Percentiles rank a stretch among this genome's conserved stretches.
These are phyloP conservation scores for Zophobas morio DNA, from an alignment of 1,140 invertebrate genomes.

Conservation along the genomic window DNA sequence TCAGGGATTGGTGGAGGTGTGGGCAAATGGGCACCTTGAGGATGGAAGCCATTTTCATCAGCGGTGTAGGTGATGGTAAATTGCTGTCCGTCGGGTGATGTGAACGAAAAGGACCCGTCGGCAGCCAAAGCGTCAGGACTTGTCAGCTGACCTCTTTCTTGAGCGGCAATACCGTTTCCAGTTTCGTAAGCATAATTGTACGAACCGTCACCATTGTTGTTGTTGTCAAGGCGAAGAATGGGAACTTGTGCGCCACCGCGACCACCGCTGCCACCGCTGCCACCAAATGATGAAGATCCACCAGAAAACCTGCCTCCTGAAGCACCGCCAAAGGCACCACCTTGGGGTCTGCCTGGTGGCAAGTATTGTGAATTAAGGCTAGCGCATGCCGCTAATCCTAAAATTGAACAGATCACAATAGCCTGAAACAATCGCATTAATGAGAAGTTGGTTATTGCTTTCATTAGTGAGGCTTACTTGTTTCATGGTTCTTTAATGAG, in stretches of 20 bases:
- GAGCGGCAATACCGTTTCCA: conserved; percentile 72
- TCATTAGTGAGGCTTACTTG: conserved; percentile 44
- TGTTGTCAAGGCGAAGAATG: conserved; percentile 60
- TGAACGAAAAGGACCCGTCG: conserved; percentile 61
- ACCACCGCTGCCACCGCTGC: conserved; percentile 18
- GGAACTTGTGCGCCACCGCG: conserved; percentile 64
- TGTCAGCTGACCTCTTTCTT: conserved; percentile 71
- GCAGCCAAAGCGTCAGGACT: conserved; percentile 56
- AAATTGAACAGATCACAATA: conserved; percentile 34
- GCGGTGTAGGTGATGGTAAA: conserved; percentile 68
- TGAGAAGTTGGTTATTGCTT: background rate
- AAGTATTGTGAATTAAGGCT: conserved; percentile 75
- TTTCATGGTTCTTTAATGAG: conserved; percentile 48
- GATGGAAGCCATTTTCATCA: conserved; percentile 77
- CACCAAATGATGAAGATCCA: background rate
- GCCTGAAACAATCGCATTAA: conserved; percentile 22
- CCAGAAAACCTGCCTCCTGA: conserved; percentile 26
- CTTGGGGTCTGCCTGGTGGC: conserved; percentile 67
- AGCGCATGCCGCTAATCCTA: conserved; percentile 49
- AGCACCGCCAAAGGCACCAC: conserved; percentile 54
- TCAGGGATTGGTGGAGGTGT: conserved; percentile 71
- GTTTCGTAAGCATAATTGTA: conserved; percentile 74
- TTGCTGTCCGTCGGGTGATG: conserved; percentile 60
- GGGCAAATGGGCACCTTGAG: conserved; percentile 71
- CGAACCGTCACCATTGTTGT: conserved; percentile 57